Evolutionary conservation across 92 coral and sea anemone genomes (phyloP), one percentile per base, ranked within the genome.

Genomic region (Porites evermanni): DNA sequence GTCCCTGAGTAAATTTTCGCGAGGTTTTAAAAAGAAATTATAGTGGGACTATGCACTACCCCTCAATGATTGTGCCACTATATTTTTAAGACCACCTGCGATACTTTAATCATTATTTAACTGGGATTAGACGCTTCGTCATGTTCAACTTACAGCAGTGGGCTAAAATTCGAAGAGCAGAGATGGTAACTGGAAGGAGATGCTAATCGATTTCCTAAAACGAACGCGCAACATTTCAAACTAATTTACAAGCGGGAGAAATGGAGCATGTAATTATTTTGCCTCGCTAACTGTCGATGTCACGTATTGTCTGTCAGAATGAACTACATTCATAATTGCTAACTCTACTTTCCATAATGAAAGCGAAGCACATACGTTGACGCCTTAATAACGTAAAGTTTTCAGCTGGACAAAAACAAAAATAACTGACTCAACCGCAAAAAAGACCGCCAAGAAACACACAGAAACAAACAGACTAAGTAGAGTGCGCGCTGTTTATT

Each of bases 391-490:
- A 24, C 4, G 12, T 6, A 2, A 58, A 77, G 29, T 29, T 52
- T 79, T 50, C 61, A 51, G 50, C 21, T 50, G 51, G 51, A 13
- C 21, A 19, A 19, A 12, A 79, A 8, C 10, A 26, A 67, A 79
- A 7, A 79, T 67, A 51, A 64, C 19, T 44, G 83, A 44, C 59
- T 20, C 61, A 53, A 65, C 83, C 50, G 83, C 38, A 72, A 79
- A 79, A 64, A 38, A 38, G 47, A 59, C 56, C 78, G 65, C 63
- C 83, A 44, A 58, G 56, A 79, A 67, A 24, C 72, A 24, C 72
- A 24, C 53, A 1, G 12, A 67, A 21, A 75, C 56, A 58, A 38
- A 38, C 47, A 38, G 47, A 38, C 47, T 38, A n/a, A 8, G 47
- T 7, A 2, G 50, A 70, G 38, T 47, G 52, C 74, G 73, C 74